These are phyloP conservation scores for Tauraco hartlaubi DNA, from an alignment of 2,797 vertebrate genomes.

Conservation along the genomic window DNA sequence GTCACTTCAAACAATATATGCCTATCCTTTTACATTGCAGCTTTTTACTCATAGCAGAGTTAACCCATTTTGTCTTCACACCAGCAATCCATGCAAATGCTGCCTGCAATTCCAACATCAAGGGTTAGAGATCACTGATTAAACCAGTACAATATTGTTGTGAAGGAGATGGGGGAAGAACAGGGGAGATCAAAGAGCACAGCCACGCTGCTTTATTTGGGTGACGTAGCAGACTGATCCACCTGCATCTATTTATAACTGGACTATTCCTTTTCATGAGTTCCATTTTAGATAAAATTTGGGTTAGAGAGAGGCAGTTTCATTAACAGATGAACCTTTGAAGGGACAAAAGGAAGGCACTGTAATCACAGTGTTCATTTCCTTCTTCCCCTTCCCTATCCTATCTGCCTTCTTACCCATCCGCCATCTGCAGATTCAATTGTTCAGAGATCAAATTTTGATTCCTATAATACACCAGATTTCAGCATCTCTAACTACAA, in stretches of 20 bases:
- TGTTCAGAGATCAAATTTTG: neutral
- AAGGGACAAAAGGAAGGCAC: neutral
- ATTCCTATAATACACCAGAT: neutral
- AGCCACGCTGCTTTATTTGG: neutral
- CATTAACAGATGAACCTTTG: neutral
- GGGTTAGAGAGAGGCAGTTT: neutral
- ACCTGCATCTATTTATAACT: neutral
- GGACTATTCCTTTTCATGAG: neutral
- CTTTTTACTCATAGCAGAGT: neutral
- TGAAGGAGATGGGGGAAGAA: neutral
- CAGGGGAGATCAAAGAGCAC: neutral
- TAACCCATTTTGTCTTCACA: neutral
- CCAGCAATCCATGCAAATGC: neutral
- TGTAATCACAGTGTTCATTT: neutral
- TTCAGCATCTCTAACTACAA: constrained; percentile 20
- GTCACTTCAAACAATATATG: neutral
- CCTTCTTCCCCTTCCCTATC: neutral
- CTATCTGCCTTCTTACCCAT: neutral
- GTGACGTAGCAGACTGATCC: neutral
- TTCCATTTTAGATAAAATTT: neutral
- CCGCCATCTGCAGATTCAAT: neutral
- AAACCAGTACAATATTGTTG: neutral
- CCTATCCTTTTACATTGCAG: neutral
- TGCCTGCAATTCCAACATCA: neutral
- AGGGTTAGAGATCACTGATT: neutral